These are phyloP conservation scores for Calidris pygmaea DNA, from an alignment of 2,113 vertebrate genomes.

Conservation along the genomic window DNA sequence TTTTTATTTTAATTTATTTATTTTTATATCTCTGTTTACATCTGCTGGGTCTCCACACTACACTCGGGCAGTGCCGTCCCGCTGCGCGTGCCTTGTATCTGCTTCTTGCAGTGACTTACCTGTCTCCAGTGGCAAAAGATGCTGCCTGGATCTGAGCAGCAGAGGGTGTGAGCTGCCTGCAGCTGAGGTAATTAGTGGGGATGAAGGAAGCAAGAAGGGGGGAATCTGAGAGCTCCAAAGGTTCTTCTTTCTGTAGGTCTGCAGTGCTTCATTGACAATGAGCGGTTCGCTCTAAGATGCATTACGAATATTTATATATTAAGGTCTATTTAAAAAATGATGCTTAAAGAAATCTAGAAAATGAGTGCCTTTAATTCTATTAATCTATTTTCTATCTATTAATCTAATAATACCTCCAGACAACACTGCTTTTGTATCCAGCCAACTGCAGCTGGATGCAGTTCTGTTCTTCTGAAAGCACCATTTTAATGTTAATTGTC, in stretches of 20 bases:
- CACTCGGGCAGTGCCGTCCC: fast-evolving
- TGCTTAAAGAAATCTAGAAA: neutral
- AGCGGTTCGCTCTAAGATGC: neutral
- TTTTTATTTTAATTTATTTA: neutral
- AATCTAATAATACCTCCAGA: neutral
- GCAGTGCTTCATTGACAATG: neutral
- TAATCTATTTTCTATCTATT: neutral
- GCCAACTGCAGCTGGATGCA: neutral
- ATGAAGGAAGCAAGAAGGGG: neutral
- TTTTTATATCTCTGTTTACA: neutral
- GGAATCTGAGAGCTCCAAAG: neutral
- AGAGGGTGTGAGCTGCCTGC: neutral
- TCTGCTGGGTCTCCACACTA: neutral
- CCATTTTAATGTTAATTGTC: neutral
- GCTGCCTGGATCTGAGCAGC: neutral
- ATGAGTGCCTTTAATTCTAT: neutral
- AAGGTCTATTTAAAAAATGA: neutral
- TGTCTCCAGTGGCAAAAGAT: neutral
- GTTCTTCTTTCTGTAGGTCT: neutral
- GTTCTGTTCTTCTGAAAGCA: neutral
- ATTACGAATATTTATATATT: neutral
- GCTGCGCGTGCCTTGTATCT: neutral
- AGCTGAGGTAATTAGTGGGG: neutral
- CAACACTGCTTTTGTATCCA: neutral
- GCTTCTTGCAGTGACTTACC: neutral